Conservation (phyloP, 2,113 vertebrate species). For the Psilopogon haemacephalus region DNA sequence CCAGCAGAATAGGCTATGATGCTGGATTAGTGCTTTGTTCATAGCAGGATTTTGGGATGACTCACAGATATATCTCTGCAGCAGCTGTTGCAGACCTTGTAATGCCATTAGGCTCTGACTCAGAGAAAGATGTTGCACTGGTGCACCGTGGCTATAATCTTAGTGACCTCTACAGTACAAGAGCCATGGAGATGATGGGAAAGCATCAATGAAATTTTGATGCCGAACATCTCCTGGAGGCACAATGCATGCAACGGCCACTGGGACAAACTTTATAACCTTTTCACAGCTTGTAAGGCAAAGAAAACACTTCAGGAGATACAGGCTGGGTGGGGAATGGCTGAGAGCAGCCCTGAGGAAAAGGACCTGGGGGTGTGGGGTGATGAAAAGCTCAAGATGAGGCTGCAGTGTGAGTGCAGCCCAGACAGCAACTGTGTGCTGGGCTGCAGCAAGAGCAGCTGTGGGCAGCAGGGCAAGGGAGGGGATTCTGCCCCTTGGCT, state of each 20-base stretch:
- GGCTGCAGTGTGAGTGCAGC: too few relatives aligned
- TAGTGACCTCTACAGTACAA: background rate
- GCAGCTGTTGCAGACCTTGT: constrained; percentile 57
- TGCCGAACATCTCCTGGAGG: background rate
- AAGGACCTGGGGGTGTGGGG: too few relatives aligned
- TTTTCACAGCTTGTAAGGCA: background rate
- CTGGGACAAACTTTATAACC: background rate
- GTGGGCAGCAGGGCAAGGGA: too few relatives aligned
- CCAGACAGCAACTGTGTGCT: too few relatives aligned
- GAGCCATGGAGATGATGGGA: background rate
- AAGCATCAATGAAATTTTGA: background rate
- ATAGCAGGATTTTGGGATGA: constrained; percentile 57
- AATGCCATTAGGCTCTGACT: constrained; percentile 52
- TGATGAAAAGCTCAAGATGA: too few relatives aligned
- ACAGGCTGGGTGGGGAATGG: too few relatives aligned
- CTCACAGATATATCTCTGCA: constrained; percentile 38
- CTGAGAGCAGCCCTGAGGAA: too few relatives aligned
- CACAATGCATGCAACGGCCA: background rate
- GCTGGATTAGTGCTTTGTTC: constrained; percentile 40
- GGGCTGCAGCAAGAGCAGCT: too few relatives aligned
- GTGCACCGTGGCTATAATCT: background rate
- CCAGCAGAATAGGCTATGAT: constrained; percentile 8
- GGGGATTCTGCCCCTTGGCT: background rate
- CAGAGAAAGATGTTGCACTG: background rate
- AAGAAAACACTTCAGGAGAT: background rate